Percentiles rank a stretch among this genome's conserved stretches.
These are phyloP conservation scores for Chiroxiphia lanceolata DNA, from an alignment of 2,797 vertebrate genomes.

Conservation along the genomic window DNA sequence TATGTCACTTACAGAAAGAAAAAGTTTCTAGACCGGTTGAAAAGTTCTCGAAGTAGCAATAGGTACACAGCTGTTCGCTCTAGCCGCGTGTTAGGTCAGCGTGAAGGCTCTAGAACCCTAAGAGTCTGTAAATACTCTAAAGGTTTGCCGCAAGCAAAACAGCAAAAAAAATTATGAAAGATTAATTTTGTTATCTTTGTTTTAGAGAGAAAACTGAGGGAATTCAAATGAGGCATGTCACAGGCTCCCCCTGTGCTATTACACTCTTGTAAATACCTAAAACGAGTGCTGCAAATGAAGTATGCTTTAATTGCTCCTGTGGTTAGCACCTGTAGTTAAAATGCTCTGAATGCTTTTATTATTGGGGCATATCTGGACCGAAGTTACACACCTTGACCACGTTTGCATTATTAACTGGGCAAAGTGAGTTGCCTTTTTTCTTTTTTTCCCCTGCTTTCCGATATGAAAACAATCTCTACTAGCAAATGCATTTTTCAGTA, in stretches of 20 bases:
- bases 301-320: background rate
- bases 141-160: background rate
- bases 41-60: background rate
- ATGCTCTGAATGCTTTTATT: background rate
- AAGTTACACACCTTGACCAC: background rate
- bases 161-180: background rate
- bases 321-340: background rate
- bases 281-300: background rate
- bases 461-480: background rate
- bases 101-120: background rate
- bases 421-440: background rate
- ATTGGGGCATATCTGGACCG: background rate
- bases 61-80: background rate
- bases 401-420: background rate
- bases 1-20: background rate
- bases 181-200: background rate
- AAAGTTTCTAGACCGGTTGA: background rate
- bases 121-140: background rate
- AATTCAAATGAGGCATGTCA: background rate
- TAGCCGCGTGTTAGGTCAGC: fast-evolving
- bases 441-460: background rate
- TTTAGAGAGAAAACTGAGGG: background rate
- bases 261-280: background rate
- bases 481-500: background rate
- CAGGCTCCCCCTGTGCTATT: background rate